Conservation (phyloP, 2,113 vertebrate genomes). For the Typhlomys cinereus region DNA sequence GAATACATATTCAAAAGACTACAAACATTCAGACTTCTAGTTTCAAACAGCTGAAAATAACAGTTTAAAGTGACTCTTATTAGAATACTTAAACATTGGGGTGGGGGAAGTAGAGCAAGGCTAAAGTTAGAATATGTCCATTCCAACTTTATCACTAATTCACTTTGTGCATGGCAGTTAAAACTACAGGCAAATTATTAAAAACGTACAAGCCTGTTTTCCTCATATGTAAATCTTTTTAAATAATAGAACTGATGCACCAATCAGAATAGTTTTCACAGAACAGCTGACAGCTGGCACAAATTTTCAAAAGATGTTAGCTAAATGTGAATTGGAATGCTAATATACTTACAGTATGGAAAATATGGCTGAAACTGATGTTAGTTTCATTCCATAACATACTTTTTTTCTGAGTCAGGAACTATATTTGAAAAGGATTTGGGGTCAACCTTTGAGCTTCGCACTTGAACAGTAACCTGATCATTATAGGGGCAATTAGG, state of each 20-base stretch:
- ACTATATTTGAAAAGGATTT: not conserved
- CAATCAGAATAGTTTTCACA: not conserved
- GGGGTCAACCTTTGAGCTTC: not conserved
- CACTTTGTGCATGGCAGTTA: not conserved
- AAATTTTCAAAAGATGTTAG: not conserved
- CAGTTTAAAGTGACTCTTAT: not conserved
- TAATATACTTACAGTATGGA: not conserved
- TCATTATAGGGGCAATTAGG: not conserved
- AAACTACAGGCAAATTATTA: not conserved
- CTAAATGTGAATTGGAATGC: not conserved
- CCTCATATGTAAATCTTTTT: not conserved
- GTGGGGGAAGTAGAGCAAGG: not conserved
- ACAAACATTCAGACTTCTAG: not conserved
- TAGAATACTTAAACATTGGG: not conserved
- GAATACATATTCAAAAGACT: not conserved
- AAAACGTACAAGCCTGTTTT: not conserved
- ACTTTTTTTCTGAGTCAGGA: not conserved
- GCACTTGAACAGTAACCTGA: not conserved
- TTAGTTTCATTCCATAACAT: not conserved
- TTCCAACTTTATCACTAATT: not conserved
- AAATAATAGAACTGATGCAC: not conserved
- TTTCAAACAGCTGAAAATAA: not conserved
- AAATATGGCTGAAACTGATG: not conserved
- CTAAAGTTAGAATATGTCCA: not conserved
- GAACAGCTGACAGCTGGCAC: not conserved